phyloP scores from a whole-genome alignment of 2,797 vertebrate species.

The Melanotaenia nigrans region DNA sequence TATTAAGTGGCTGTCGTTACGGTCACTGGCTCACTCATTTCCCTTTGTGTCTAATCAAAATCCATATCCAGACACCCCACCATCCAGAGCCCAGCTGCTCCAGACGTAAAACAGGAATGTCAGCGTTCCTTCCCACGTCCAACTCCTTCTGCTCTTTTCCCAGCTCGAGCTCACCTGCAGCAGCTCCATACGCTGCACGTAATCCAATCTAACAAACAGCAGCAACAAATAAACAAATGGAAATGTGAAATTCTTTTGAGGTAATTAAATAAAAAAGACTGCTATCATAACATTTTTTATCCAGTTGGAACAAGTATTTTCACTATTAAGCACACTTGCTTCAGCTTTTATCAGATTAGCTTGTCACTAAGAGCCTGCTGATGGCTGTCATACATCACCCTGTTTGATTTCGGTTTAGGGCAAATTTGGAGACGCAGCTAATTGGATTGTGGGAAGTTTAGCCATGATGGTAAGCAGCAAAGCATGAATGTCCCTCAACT shows the following conservation, averaged over 20 bases:
- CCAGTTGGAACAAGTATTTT: constrained; percentile 65
- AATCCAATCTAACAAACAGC: constrained; percentile 54
- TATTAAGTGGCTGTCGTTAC: constrained; percentile 80
- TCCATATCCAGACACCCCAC: constrained; percentile 62
- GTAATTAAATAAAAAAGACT: constrained; percentile 74
- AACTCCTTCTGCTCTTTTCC: neutral
- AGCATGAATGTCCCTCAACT: constrained; percentile 63
- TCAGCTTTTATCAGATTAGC: constrained; percentile 69
- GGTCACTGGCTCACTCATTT: constrained; percentile 76
- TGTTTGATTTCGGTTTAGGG: constrained; percentile 74
- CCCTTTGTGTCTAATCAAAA: constrained; percentile 79
- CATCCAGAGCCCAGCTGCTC: constrained; percentile 43
- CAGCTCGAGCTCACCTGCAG: constrained; percentile 15
- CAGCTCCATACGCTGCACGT: constrained; percentile 34
- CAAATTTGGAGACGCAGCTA: constrained; percentile 71
- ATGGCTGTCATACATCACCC: constrained; percentile 76
- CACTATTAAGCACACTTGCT: constrained; percentile 69
- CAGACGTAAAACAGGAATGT: constrained; percentile 38
- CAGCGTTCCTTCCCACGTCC: constrained; percentile 25
- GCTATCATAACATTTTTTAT: constrained; percentile 66
- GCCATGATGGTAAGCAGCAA: constrained; percentile 73
- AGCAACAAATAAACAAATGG: constrained; percentile 64
- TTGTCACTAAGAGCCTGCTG: constrained; percentile 63
- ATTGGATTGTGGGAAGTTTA: constrained; percentile 74
- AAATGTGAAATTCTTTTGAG: constrained; percentile 63